Conservation (phyloP, 1,140 invertebrate genomes). For the Meloidogyne hapla region DNA sequence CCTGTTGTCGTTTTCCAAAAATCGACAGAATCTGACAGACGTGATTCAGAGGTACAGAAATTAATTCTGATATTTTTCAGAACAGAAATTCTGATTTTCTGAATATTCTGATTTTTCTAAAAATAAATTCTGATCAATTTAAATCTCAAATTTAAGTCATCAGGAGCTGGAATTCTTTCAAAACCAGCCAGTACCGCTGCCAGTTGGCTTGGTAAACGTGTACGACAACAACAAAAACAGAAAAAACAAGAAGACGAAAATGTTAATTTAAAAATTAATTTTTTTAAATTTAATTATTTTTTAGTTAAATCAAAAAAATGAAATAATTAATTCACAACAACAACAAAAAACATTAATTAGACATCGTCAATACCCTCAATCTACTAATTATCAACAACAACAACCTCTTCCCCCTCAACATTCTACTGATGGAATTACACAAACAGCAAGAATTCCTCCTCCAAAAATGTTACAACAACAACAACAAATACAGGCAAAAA, state of each 20-base stretch:
- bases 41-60: conserved; percentile 13
- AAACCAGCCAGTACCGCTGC: conserved; percentile 55
- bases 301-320: neutral
- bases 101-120: no score
- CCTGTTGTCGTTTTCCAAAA: conserved; percentile 60
- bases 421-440: conserved; percentile 24
- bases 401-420: neutral
- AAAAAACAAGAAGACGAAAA: conserved; percentile 25
- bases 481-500: conserved; percentile 18
- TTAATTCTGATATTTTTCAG: no score
- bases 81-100: no score
- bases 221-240: conserved; percentile 53
- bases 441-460: conserved; percentile 46
- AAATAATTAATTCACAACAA: conserved; percentile 7
- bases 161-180: conserved; percentile 40
- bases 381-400: conserved; percentile 11
- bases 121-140: neutral
- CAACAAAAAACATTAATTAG: neutral
- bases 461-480: conserved; percentile 40
- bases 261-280: neutral
- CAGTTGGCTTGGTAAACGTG: conserved; percentile 60
- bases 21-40: conserved; percentile 16
- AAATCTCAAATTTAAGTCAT: no score
- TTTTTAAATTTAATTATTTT: neutral
- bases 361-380: conserved; percentile 26